Conservation (phyloP, 2,888 invertebrate species). For the Caenorhabditis sinica region DNA sequence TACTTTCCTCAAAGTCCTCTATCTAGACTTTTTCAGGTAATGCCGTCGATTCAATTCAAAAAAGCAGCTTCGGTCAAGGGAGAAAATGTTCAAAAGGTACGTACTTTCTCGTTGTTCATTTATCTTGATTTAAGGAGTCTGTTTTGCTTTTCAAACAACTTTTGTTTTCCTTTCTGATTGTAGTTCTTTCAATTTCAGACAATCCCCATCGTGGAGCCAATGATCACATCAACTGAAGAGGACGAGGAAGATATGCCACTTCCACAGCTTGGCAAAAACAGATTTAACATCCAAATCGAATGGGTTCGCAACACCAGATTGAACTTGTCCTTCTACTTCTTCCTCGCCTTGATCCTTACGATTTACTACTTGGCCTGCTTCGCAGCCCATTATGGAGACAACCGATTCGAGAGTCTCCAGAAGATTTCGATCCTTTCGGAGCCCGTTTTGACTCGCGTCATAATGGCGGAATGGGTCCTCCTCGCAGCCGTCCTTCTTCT, state of each 20-base stretch:
- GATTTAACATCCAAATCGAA: conserved; percentile 26
- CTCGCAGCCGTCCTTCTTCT: conserved; percentile 32
- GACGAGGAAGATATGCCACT: background rate
- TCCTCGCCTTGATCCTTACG: conserved; percentile 18
- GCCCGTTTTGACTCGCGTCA: conserved; percentile 42
- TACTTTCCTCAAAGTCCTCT: no score
- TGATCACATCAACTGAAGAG: background rate
- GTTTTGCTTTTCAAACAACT: background rate
- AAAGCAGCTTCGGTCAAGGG: conserved; percentile 1
- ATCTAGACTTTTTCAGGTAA: conserved; percentile 8
- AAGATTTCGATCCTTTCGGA: conserved; percentile 23
- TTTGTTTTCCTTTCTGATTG: background rate
- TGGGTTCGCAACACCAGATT: conserved; percentile 39
- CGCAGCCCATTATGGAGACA: conserved; percentile 30
- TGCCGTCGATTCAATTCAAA: conserved; percentile 49
- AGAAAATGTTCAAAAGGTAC: conserved; percentile 30
- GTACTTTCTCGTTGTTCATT: background rate
- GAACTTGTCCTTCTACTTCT: conserved; percentile 8
- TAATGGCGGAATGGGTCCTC: conserved; percentile 59
- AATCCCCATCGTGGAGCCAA: background rate
- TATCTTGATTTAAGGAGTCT: background rate
- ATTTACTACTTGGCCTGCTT: conserved; percentile 40
- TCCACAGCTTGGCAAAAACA: conserved; percentile 26
- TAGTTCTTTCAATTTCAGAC: background rate
- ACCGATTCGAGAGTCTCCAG: background rate